Evolutionary conservation across 2,113 vertebrate species (phyloP).

Genomic region (Oophaga pumilio): DNA sequence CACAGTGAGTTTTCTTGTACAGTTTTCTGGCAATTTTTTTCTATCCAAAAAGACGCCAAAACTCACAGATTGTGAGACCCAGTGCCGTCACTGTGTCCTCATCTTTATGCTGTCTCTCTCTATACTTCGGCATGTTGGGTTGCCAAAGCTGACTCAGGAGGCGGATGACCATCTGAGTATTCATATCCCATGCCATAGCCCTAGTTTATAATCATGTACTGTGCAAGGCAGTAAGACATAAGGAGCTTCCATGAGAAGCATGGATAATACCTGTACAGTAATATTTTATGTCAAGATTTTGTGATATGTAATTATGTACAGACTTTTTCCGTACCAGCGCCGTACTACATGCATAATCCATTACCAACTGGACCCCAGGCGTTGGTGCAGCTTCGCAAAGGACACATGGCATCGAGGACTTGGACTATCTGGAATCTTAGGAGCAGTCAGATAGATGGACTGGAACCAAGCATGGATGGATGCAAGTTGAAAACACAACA

Average conservation of each 20-base stretch:
- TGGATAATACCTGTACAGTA: not conserved
- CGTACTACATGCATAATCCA: not conserved
- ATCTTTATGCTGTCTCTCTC: no score
- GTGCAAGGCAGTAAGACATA: not conserved
- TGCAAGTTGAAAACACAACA: no score
- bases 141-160: no score
- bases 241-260: not conserved
- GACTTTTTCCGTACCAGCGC: not conserved
- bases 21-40: not conserved
- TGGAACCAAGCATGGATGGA: no score
- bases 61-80: no score
- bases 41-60: not conserved
- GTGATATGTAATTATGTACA: not conserved
- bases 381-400: no score
- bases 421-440: no score
- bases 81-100: no score
- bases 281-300: conserved; percentile 10
- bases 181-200: not conserved
- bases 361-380: not conserved
- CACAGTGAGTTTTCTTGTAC: not conserved
- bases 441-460: no score
- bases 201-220: not conserved
- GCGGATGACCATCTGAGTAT: no score
- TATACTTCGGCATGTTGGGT: no score
- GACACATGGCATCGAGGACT: no score